Evolutionary conservation across 2,888 invertebrate genomes (phyloP).

Genomic region (Rotaria magnacalcarata): DNA sequence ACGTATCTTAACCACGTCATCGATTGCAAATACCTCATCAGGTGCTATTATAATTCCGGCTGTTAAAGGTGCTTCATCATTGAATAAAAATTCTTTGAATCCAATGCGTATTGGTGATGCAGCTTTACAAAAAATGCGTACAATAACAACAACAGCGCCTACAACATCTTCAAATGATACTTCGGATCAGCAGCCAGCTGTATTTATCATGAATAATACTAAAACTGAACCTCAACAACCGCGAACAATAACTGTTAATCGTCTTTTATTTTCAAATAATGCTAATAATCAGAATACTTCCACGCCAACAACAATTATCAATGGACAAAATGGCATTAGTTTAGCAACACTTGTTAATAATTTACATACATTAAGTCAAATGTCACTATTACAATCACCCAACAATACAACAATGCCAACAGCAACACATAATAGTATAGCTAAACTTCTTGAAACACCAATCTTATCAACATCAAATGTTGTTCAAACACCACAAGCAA

Average conservation of each 20-base stretch:
- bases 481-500: neutral
- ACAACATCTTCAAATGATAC: neutral
- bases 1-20: neutral
- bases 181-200: conserved; percentile 23
- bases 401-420: neutral
- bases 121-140: conserved; percentile 30
- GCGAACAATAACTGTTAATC: conserved; percentile 32
- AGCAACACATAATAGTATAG: conserved; percentile 1
- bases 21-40: conserved; percentile 12
- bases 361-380: conserved; percentile 21
- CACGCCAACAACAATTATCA: neutral
- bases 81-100: neutral
- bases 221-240: conserved; percentile 28
- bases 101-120: conserved; percentile 11
- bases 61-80: neutral
- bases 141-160: conserved; percentile 23
- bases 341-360: conserved; percentile 34
- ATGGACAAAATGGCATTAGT: conserved; percentile 23
- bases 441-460: conserved; percentile 30
- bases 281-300: neutral
- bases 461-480: conserved; percentile 2
- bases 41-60: neutral
- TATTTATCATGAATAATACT: neutral
- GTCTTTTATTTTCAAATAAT: conserved; percentile 24
- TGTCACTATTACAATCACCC: conserved; percentile 32